These are phyloP conservation scores for Gymnorhina tibicen DNA, from an alignment of 2,113 vertebrate genomes.

Conservation along the genomic window DNA sequence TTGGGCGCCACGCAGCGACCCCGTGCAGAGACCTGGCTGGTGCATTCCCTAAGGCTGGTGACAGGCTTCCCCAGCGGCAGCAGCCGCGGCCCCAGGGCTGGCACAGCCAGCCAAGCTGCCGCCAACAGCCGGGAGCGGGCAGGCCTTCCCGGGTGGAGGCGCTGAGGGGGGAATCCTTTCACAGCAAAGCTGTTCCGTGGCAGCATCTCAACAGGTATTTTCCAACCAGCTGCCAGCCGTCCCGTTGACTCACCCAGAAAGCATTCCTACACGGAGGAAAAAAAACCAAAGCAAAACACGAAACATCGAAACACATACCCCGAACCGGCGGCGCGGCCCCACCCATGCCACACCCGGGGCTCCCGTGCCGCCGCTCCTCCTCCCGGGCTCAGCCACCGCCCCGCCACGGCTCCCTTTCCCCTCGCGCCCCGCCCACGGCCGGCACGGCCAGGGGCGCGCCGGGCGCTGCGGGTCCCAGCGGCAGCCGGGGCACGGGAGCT, in stretches of 20 bases:
- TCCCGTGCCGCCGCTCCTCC: not conserved
- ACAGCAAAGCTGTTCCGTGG: not conserved
- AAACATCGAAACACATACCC: not conserved
- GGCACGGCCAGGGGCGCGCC: no score
- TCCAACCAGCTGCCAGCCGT: no score
- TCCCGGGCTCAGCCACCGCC: not conserved
- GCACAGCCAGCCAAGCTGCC: no score
- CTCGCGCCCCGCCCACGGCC: no score
- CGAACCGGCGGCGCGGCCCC: no score
- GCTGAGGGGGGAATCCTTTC: not conserved
- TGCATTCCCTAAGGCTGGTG: rapidly evolving
- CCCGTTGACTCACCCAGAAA: no score
- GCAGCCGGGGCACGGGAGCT: no score
- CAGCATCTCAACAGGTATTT: not conserved
- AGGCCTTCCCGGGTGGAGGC: rapidly evolving
- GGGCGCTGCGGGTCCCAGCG: not conserved
- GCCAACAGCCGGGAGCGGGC: not conserved
- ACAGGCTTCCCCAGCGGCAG: not conserved
- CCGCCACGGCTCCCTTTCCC: not conserved
- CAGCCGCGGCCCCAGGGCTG: no score
- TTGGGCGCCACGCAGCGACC: no score
- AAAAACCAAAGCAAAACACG: no score
- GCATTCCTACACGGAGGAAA: no score
- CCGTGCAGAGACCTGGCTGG: rapidly evolving
- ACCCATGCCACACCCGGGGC: not conserved